Percentiles rank a stretch among this genome's conserved stretches.
Evolutionary conservation across 2,113 vertebrate genomes (phyloP).

Genomic region (Enhydra lutris): DNA sequence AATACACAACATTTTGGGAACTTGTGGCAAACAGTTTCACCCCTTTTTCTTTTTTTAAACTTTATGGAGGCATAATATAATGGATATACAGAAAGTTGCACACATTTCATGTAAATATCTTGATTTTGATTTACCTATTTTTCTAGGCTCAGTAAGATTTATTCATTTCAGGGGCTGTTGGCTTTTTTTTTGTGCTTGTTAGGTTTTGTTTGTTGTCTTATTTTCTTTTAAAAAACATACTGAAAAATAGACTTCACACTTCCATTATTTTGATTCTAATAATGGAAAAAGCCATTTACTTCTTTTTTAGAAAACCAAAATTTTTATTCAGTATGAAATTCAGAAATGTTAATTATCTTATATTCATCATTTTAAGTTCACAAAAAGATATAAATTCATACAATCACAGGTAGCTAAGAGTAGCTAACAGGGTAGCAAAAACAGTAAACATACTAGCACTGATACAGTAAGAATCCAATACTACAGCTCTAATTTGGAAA

Average conservation of each 20-base stretch:
- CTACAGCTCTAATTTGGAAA: slow-evolving; percentile 69
- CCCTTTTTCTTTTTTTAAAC: background rate
- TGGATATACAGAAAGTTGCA: background rate
- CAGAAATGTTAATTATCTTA: slow-evolving; percentile 10
- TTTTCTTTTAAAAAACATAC: background rate
- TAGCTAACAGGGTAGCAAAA: slow-evolving; percentile 40
- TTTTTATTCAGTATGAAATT: slow-evolving; percentile 7
- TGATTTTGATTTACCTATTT: background rate
- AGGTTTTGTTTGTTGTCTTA: background rate
- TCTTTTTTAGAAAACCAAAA: background rate
- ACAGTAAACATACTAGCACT: slow-evolving; percentile 56
- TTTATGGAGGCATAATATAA: background rate
- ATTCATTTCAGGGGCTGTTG: background rate
- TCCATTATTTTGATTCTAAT: background rate
- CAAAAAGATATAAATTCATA: slow-evolving; percentile 31
- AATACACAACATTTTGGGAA: background rate
- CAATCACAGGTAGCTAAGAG: slow-evolving; percentile 46
- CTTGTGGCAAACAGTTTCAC: background rate
- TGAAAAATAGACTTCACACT: slow-evolving; percentile 23
- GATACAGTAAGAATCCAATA: slow-evolving; percentile 52
- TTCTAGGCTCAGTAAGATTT: background rate
- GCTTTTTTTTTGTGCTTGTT: background rate
- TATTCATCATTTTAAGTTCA: slow-evolving; percentile 32
- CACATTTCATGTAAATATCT: background rate
- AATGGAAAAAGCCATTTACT: background rate